These are phyloP conservation scores for Galbula dea DNA, from an alignment of 2,113 vertebrate genomes.

Conservation along the genomic window DNA sequence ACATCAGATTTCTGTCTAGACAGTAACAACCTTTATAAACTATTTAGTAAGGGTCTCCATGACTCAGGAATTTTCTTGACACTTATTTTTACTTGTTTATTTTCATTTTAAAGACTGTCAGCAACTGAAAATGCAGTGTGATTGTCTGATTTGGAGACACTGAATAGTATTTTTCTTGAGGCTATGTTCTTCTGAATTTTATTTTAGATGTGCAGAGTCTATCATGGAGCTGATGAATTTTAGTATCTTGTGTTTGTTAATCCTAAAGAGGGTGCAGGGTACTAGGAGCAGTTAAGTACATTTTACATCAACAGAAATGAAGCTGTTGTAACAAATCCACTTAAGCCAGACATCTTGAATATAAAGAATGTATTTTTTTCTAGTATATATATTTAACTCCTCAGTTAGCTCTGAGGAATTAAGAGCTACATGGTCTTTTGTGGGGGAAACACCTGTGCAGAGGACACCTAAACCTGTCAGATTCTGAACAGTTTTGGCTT, in stretches of 20 bases:
- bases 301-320: background rate
- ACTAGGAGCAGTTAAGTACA: background rate
- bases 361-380: background rate
- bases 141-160: background rate
- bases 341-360: background rate
- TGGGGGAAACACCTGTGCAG: background rate
- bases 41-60: background rate
- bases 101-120: background rate
- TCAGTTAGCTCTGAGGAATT: background rate
- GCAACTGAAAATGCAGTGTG: background rate
- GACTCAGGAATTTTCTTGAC: background rate
- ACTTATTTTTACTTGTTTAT: background rate
- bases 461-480: background rate
- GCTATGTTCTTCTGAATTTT: background rate
- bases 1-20: constrained; percentile 45
- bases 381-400: background rate
- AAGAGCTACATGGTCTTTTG: background rate
- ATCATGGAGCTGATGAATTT: background rate
- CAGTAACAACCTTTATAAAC: constrained; percentile 30
- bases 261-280: background rate
- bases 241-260: background rate
- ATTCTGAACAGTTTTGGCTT: background rate
- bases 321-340: background rate
- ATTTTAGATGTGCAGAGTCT: background rate
- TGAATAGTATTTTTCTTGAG: background rate